Percentiles rank a stretch among this genome's conserved stretches.
These are phyloP conservation scores for Antitype chi DNA, from an alignment of 2,888 invertebrate genomes.

Conservation along the genomic window DNA sequence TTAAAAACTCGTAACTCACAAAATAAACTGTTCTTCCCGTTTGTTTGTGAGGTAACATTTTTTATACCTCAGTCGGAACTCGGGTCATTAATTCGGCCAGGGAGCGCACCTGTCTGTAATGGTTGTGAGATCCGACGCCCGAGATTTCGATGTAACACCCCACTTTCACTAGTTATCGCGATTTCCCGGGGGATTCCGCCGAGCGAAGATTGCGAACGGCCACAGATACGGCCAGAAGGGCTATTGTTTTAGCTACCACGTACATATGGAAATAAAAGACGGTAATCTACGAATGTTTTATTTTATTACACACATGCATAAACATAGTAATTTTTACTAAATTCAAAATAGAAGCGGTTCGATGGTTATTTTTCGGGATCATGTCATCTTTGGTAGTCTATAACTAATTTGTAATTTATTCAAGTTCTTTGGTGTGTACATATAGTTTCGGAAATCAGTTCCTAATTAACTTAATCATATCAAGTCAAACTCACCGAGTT, in stretches of 20 bases:
- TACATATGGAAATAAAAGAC: not conserved
- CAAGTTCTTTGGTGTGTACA: not conserved
- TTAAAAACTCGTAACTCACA: conserved; percentile 65
- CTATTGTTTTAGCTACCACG: not conserved
- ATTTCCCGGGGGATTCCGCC: conserved; percentile 63
- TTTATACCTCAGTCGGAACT: conserved; percentile 64
- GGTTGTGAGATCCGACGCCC: conserved; percentile 64
- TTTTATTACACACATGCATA: not conserved
- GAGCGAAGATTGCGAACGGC: conserved; percentile 54
- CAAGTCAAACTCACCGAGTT: too few species aligned
- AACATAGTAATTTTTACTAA: not conserved
- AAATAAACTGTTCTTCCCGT: conserved; percentile 65
- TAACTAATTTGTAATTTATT: not conserved
- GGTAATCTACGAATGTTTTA: not conserved
- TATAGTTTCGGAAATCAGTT: not conserved
- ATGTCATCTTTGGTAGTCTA: not conserved
- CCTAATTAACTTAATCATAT: not conserved
- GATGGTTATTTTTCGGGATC: not conserved
- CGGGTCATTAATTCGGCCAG: conserved; percentile 72
- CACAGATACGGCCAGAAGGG: conserved; percentile 25
- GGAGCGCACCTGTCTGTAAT: conserved; percentile 75
- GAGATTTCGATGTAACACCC: conserved; percentile 65
- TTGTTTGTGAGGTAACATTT: conserved; percentile 63
- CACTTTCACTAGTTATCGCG: conserved; percentile 70
- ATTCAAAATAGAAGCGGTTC: not conserved